Percentiles rank a stretch among this genome's conserved stretches.
Conservation (phyloP, 1,140 invertebrate genomes). For the Heliconius nattereri region DNA sequence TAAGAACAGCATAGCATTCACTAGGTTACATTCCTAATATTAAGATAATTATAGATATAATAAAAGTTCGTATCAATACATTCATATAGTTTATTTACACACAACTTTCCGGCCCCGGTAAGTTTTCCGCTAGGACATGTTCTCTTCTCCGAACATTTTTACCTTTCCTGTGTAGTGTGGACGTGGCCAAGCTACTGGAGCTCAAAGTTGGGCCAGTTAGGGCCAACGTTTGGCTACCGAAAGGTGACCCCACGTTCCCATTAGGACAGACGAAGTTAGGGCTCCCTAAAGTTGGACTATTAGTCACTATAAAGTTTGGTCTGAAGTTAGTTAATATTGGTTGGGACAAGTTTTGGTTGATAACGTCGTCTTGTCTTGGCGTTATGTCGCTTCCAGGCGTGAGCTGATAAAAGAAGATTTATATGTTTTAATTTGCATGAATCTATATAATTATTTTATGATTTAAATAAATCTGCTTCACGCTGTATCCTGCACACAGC, state of each 20-base stretch:
- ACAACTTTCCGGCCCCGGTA: slow-evolving; percentile 74
- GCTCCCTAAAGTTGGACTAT: slow-evolving; percentile 73
- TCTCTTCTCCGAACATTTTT: slow-evolving; percentile 74
- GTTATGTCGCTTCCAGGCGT: slow-evolving; percentile 58
- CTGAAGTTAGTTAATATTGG: slow-evolving; percentile 67
- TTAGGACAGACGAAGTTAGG: slow-evolving; percentile 78
- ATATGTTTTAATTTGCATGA: slow-evolving; percentile 21
- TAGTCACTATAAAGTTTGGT: slow-evolving; percentile 64
- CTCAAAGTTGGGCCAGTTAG: slow-evolving; percentile 71
- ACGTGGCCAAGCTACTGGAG: slow-evolving; percentile 68
- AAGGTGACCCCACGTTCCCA: slow-evolving; percentile 65
- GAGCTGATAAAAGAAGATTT: slow-evolving; percentile 52
- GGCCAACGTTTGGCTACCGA: slow-evolving; percentile 66
- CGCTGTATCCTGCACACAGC: too few relatives aligned
- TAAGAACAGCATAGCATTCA: neutral
- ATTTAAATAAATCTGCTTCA: neutral
- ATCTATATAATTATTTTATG: slow-evolving; percentile 6
- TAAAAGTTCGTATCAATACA: neutral
- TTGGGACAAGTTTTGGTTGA: slow-evolving; percentile 68
- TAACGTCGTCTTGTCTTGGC: slow-evolving; percentile 67
- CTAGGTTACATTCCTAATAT: neutral
- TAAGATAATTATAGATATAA: neutral
- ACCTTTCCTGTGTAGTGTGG: slow-evolving; percentile 72
- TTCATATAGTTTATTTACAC: slow-evolving; percentile 18
- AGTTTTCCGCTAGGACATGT: slow-evolving; percentile 72